Percentiles rank a stretch among this genome's conserved stretches.
phyloP scores from a whole-genome alignment of 64 coral and sea anemone species.

The Pachyseris speciosa region DNA sequence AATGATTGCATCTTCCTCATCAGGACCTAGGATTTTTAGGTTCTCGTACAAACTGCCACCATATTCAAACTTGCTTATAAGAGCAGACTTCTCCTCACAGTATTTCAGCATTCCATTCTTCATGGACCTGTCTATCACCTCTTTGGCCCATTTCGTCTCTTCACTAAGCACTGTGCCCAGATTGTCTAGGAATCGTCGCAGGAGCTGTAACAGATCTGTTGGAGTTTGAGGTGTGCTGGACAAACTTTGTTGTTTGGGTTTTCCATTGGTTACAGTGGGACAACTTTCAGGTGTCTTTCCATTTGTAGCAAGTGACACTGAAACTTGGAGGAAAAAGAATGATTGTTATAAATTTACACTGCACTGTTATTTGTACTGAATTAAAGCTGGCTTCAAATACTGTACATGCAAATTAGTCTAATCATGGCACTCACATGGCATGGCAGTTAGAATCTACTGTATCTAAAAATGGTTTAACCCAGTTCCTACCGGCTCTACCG shows the following conservation, averaged over 20 bases:
- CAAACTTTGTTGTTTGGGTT: not conserved
- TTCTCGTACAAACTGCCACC: slow-evolving; percentile 61
- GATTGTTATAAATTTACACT: not conserved
- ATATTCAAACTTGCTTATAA: slow-evolving; percentile 53
- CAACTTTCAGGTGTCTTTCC: not conserved
- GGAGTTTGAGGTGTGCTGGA: not conserved
- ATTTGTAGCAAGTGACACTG: not conserved
- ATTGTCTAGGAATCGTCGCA: not conserved
- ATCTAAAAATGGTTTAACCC: too few species aligned
- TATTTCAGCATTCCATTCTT: slow-evolving; percentile 35
- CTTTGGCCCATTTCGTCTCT: slow-evolving; percentile 24
- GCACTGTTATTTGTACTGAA: too few species aligned
- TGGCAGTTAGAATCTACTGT: too few species aligned
- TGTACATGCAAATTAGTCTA: not conserved
- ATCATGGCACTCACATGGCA: too few species aligned
- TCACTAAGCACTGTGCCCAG: slow-evolving; percentile 29
- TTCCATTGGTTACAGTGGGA: not conserved
- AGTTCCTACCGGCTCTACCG: too few species aligned
- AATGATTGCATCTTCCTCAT: slow-evolving; percentile 31
- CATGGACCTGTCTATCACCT: slow-evolving; percentile 21
- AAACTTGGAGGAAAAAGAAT: not conserved
- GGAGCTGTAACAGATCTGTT: not conserved
- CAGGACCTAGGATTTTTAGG: not conserved
- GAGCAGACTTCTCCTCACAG: slow-evolving; percentile 29
- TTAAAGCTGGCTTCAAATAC: too few species aligned